Evolutionary conservation across 2,888 invertebrate species (phyloP).

Genomic region (Ferrisia virgata): DNA sequence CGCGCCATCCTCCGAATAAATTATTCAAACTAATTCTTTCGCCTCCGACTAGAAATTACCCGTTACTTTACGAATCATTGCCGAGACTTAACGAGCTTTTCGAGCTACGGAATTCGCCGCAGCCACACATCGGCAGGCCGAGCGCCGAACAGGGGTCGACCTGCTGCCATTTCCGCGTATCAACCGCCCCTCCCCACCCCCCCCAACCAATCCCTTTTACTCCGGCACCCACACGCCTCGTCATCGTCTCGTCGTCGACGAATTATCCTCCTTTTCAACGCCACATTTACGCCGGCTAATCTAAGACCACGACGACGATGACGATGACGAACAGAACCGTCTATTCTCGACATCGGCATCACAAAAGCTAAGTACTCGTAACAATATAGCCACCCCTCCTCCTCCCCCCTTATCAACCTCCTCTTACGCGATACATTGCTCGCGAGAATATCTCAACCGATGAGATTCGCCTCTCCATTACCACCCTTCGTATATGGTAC

Average conservation of each 20-base stretch:
- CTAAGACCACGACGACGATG: not conserved
- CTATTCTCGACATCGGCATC: too few relatives aligned
- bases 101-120: constrained; percentile 4
- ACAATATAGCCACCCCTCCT: not conserved
- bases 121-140: not conserved
- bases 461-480: not conserved
- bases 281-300: not conserved
- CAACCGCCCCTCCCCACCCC: too few relatives aligned
- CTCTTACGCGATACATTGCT: too few relatives aligned
- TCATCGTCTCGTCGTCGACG: too few relatives aligned
- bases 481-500: not conserved
- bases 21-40: constrained; percentile 8
- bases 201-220: too few relatives aligned
- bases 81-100: constrained; percentile 29
- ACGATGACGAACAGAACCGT: too few relatives aligned
- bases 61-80: constrained; percentile 16
- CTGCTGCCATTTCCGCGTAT: too few relatives aligned
- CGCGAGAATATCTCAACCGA: not conserved
- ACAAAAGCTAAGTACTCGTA: too few relatives aligned
- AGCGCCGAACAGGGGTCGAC: not conserved
- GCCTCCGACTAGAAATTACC: not conserved
- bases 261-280: not conserved
- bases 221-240: too few relatives aligned
- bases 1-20: constrained; percentile 1
- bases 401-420: not conserved